Base-by-base conservation (phyloP, 2,888 invertebrate genomes). In the Leucoma salicis region DNA sequence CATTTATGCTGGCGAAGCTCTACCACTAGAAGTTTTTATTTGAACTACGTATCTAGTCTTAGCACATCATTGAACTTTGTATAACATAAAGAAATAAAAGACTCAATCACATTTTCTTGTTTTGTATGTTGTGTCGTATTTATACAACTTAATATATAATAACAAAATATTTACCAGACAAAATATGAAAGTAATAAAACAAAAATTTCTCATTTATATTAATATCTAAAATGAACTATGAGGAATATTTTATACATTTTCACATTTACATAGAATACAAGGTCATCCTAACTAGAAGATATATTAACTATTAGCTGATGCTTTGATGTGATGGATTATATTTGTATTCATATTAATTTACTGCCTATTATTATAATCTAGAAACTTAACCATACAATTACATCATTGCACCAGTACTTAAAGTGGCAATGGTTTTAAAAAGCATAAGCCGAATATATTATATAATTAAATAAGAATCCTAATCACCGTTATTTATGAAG, bases 181-280 rank as follows among this genome's bases (percentile, higher is more conserved):
- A 76, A 78, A n/a, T n/a, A n/a, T 68, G 66, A 66, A 71, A 77
- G 75, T 59, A 74, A 74, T 70, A 70, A 64, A 70, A 73, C 71
- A 71, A 73, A 29, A 74, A 82, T 78, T 78, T 80, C 63, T 75
- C 70, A 68, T 69, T 64, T 68, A 59, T 63, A 61, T 58, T 70
- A 68, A 51, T 57, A 74, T 75, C 72, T 81, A 80, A 63, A n/a
- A 70, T 71, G 67, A 66, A 70, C 75, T 83, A 82, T 61, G 68
- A 75, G 61, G 63, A 67, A 75, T 63, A 55, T 70, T 78, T 82
- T 81, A 74, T 82, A 85, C 82, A 84, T 66, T 60, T 74, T 75
- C 71, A 74, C 80, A 81, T 86, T 84, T 87, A 86, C 82, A 86
- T 82, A 84, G 72, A 82, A 79, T 82, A 82, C 80, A 85, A 82